Conservation (phyloP, 2,113 vertebrate species). For the Uropsilus gracilis region DNA sequence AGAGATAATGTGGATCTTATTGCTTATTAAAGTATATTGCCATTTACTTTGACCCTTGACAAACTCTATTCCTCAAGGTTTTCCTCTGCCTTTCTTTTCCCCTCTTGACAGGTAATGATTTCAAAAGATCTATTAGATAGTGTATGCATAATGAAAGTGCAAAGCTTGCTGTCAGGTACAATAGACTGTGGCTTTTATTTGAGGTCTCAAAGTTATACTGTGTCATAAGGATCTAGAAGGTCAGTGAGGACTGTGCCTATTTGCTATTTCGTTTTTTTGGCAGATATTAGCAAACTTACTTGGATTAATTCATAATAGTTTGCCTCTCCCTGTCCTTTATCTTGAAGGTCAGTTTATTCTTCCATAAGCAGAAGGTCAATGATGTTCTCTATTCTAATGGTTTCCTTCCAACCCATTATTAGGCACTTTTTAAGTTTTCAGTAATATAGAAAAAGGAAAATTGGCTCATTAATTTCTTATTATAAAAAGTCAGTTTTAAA, state of each 20-base stretch:
- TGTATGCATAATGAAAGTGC: conserved; percentile 80
- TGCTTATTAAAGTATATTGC: conserved; percentile 77
- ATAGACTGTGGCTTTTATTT: conserved; percentile 77
- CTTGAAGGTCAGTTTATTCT: conserved; percentile 66
- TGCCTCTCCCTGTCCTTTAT: neutral
- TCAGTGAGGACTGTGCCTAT: conserved; percentile 55
- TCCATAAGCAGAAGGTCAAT: conserved; percentile 56
- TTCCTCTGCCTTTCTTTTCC: conserved; percentile 68
- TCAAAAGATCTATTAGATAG: conserved; percentile 80
- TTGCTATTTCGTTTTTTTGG: conserved; percentile 60
- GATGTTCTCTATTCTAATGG: conserved; percentile 51
- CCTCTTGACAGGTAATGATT: conserved; percentile 79
- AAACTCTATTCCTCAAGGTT: conserved; percentile 80
- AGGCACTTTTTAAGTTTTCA: conserved; percentile 41
- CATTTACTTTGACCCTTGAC: conserved; percentile 81
- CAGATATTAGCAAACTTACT: conserved; percentile 68
- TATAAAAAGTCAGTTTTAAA: conserved; percentile 36
- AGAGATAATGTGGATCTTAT: conserved; percentile 70
- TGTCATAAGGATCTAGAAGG: conserved; percentile 67
- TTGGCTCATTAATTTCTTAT: conserved; percentile 59
- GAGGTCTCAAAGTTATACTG: conserved; percentile 70
- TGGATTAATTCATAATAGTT: conserved; percentile 57
- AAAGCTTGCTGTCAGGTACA: conserved; percentile 77
- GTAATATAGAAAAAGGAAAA: conserved; percentile 63
- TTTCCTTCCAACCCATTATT: conserved; percentile 39